These are phyloP conservation scores for Leucopsar rothschildi DNA, from an alignment of 2,113 vertebrate genomes.

Conservation along the genomic window DNA sequence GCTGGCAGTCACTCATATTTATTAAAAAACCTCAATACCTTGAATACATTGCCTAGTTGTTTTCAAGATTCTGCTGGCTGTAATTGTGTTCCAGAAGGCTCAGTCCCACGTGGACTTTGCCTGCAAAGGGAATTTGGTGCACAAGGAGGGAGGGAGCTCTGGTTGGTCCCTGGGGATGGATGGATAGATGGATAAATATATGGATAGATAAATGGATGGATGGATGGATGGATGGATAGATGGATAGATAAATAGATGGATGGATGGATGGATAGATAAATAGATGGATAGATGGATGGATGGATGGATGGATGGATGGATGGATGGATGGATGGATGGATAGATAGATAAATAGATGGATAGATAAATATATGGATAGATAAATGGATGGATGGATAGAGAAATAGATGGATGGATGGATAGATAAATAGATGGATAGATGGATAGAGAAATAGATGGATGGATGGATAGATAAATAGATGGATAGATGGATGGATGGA, in stretches of 20 bases:
- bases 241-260: neutral
- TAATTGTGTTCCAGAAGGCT: neutral
- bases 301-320: too few species aligned
- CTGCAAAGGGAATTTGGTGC: neutral
- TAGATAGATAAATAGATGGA: neutral
- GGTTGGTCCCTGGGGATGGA: neutral
- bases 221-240: too few species aligned
- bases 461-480: neutral
- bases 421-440: too few species aligned
- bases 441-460: neutral
- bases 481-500: too few species aligned
- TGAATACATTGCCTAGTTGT: neutral
- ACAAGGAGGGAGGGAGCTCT: neutral
- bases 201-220: too few species aligned
- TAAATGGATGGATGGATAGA: too few species aligned
- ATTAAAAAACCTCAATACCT: neutral
- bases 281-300: too few species aligned
- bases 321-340: too few species aligned
- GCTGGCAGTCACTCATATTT: rapidly evolving
- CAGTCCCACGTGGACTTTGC: neutral
- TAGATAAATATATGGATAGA: neutral
- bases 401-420: too few species aligned
- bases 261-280: neutral
- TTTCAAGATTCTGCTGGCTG: neutral
- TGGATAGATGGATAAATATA: neutral